Evolutionary conservation across 2,113 vertebrate species (phyloP), one percentile per base, ranked within the genome.

Genomic region (Xenopus laevis): DNA sequence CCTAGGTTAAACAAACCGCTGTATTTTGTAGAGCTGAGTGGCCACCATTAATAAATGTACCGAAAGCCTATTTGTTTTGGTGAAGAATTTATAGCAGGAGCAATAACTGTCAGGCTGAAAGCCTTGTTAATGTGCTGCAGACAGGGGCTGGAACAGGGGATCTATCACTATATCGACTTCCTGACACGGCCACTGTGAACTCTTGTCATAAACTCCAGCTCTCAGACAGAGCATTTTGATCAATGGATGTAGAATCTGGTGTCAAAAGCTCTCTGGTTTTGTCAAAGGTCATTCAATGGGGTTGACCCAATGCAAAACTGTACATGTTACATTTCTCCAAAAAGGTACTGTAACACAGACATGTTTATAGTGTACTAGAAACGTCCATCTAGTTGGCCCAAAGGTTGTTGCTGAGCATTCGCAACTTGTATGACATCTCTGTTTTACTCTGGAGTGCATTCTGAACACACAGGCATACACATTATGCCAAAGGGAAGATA

Each of bases 81-180:
- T 86, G 90, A 89, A 92, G 92, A 91, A 95, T 97, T 97, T 97
- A 96, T 92, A 88, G 90, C 89, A 62, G 91, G 77, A 86, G 93
- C 93, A 94, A 95, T 96, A 96, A 94, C 92, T 95, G 93, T 94
- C 92, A 91, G 87, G 87, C 87, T 84, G 89, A 86, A 89, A 91
- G 91, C 79, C 78, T 90, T 88, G 89, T 87, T 85, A 91, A 91
- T 93, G 92, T 90, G 89, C 91, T 84, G 85, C 87, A 91, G 92
- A 84, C 87, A 93, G 88, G 87, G 90, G 84, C 86, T 86, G 82
- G 86, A 86, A 86, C 85, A 82, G 79, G 85, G 89, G 90, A 92
- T 93, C 93, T 88, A 91, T 93, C 91, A 92, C 88, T 75, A 84
- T 89, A 91, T 89, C 73, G 88, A 92, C 91, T 93, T 93, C 92